A percentile compares a stretch with the other conserved stretches of the same genome.
phyloP scores from a whole-genome alignment of 1,140 invertebrate species.

The Pogonognathellus flavescens region DNA sequence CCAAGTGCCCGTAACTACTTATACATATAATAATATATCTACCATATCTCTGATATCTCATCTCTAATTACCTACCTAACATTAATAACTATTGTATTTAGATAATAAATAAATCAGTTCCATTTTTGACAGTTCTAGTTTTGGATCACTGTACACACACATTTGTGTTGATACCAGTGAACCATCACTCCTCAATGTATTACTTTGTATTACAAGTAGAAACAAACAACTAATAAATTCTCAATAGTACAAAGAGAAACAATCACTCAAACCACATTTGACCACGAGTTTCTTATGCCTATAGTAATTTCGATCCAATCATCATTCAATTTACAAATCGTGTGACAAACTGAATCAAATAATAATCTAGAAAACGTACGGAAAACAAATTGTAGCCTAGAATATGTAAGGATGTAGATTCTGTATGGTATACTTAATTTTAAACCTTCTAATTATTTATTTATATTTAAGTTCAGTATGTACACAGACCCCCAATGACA shows the following conservation, averaged over 20 bases:
- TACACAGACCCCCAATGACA: too few species aligned
- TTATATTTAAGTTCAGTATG: too few species aligned
- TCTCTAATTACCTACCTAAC: not conserved
- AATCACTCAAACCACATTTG: not conserved
- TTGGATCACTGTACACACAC: not conserved
- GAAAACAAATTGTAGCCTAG: not conserved
- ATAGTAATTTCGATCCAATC: too few species aligned
- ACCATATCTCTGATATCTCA: not conserved
- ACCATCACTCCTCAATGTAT: too few species aligned
- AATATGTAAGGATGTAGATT: not conserved
- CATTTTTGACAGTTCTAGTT: conserved; percentile 49
- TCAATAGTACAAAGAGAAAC: conserved; percentile 11
- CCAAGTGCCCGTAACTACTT: not conserved
- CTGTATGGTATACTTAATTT: too few species aligned
- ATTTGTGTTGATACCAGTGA: too few species aligned
- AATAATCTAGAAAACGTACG: not conserved
- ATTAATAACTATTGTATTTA: conserved; percentile 21
- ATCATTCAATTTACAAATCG: too few species aligned
- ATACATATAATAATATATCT: not conserved
- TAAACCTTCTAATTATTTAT: too few species aligned
- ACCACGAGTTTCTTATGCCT: not conserved
- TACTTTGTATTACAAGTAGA: not conserved
- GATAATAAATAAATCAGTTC: conserved; percentile 49
- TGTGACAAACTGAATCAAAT: too few species aligned
- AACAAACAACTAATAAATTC: not conserved